These are phyloP conservation scores for Falco novaeseelandiae DNA, from an alignment of 2,797 vertebrate genomes.

Conservation along the genomic window DNA sequence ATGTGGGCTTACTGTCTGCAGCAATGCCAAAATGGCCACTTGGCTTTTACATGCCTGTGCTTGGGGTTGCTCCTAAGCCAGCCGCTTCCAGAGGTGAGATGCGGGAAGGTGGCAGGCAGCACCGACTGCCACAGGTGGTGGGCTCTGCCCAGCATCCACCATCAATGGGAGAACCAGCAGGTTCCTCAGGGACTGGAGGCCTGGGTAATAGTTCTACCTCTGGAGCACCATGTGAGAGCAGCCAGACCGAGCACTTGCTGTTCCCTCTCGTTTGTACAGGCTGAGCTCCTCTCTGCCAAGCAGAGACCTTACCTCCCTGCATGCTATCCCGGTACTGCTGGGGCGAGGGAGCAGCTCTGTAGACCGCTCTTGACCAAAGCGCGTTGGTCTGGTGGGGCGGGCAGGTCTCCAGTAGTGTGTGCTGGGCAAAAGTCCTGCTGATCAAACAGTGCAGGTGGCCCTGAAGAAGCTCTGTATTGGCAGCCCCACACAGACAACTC, in stretches of 20 bases:
- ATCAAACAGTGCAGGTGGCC: neutral
- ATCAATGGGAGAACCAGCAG: neutral
- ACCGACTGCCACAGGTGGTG: neutral
- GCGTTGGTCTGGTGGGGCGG: neutral
- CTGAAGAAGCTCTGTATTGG: neutral
- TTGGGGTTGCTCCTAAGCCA: neutral
- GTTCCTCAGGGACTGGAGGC: neutral
- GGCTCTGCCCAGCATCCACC: neutral
- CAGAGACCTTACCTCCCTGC: neutral
- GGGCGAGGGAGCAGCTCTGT: neutral
- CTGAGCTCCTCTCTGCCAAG: neutral
- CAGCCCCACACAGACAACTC: neutral
- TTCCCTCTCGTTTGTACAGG: neutral
- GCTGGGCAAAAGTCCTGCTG: neutral
- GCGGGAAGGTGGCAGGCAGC: neutral
- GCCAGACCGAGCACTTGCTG: neutral
- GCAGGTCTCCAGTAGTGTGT: neutral
- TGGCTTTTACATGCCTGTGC: neutral
- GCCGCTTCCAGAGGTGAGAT: neutral
- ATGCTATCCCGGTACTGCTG: neutral
- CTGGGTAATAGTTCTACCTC: neutral
- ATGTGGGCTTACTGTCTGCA: constrained; percentile 6
- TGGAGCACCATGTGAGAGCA: neutral
- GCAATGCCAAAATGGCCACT: constrained; percentile 44
- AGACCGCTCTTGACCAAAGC: neutral